Conservation (phyloP, 2,113 vertebrate species). For the Catharus fuscescens region DNA sequence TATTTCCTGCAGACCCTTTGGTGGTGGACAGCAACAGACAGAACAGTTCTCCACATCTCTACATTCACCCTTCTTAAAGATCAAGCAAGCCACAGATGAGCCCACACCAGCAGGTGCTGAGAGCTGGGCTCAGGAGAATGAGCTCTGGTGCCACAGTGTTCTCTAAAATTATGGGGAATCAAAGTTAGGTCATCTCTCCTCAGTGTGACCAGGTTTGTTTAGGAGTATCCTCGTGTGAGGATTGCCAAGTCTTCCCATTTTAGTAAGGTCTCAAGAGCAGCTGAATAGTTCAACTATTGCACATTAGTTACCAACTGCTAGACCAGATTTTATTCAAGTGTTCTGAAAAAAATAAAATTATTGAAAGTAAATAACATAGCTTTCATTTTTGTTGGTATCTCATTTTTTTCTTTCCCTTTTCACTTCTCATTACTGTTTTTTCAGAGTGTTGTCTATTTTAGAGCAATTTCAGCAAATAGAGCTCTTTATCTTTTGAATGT, state of each 20-base stretch:
- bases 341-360: neutral
- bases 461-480: neutral
- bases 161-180: neutral
- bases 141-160: neutral
- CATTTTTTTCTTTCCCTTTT: neutral
- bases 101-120: neutral
- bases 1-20: neutral
- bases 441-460: neutral
- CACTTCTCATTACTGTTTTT: neutral
- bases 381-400: neutral
- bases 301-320: neutral
- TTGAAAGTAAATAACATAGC: neutral
- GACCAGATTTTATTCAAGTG: neutral
- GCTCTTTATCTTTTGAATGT: neutral
- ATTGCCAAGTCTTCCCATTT: neutral
- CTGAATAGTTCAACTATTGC: neutral
- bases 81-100: fast-evolving
- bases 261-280: neutral
- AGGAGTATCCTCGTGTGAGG: neutral
- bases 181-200: neutral
- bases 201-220: neutral
- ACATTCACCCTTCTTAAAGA: neutral
- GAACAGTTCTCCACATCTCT: neutral
- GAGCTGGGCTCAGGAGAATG: neutral
- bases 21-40: neutral